Evolutionary conservation across 2,797 vertebrate genomes (phyloP).

Genomic region (Fistularia tabacaria): DNA sequence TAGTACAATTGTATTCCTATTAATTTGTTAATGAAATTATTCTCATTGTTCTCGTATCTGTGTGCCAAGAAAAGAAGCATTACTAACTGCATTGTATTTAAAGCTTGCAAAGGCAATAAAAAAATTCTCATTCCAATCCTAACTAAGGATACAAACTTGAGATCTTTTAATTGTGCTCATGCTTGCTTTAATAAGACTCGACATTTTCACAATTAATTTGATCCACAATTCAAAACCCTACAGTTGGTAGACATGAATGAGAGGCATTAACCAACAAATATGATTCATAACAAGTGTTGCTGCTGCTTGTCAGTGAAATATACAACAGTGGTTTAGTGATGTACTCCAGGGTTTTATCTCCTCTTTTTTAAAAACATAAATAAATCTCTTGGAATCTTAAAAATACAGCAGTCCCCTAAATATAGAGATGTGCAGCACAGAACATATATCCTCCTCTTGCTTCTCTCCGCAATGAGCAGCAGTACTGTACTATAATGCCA

Average conservation of each 20-base stretch:
- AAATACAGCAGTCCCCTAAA: conserved; percentile 44
- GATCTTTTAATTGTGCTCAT: background rate
- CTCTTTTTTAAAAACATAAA: conserved; percentile 44
- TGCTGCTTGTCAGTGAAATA: background rate
- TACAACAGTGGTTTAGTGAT: conserved; percentile 19
- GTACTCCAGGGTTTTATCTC: conserved; percentile 37
- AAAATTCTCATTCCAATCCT: too few species aligned
- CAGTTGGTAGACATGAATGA: conserved; percentile 48
- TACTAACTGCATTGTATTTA: too few species aligned
- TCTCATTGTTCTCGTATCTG: too few species aligned
- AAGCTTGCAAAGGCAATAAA: too few species aligned
- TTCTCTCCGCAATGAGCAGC: conserved; percentile 47
- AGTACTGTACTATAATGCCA: conserved; percentile 62
- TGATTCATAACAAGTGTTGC: conserved; percentile 29
- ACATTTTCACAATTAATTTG: conserved; percentile 20
- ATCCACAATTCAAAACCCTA: conserved; percentile 21
- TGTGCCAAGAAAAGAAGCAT: too few species aligned
- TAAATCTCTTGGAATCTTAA: conserved; percentile 18
- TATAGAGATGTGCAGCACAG: conserved; percentile 50
- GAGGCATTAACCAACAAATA: conserved; percentile 11
- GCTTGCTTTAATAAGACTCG: conserved; percentile 18
- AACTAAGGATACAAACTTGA: too few species aligned
- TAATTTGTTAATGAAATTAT: too few species aligned
- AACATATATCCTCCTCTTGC: conserved; percentile 34
- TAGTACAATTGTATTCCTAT: too few species aligned